Percentiles rank a stretch among this genome's conserved stretches.
Conservation (phyloP, 1,140 invertebrate genomes). For the Brachionus manjavacas region DNA sequence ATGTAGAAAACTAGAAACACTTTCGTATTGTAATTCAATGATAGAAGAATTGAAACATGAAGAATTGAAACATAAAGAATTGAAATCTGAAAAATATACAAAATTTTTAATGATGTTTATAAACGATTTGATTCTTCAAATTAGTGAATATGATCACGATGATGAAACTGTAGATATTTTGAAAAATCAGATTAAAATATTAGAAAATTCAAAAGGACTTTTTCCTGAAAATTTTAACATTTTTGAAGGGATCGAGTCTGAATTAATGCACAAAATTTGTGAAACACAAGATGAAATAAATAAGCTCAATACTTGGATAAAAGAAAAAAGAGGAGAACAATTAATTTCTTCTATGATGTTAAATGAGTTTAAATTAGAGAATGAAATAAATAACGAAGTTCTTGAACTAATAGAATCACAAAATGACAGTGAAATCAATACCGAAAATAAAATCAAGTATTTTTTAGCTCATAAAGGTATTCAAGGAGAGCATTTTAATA, state of each 20-base stretch:
- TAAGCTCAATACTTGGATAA: background rate
- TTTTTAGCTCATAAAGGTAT: background rate
- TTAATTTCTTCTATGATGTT: background rate
- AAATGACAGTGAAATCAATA: background rate
- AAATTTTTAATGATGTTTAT: no score
- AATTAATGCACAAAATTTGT: no score
- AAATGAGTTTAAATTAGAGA: background rate
- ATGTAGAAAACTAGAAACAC: background rate
- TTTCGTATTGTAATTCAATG: background rate
- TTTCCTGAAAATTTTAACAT: background rate
- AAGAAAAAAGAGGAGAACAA: background rate
- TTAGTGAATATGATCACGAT: no score
- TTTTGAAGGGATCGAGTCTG: no score
- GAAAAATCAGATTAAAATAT: no score
- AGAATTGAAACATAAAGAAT: no score
- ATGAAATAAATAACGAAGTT: background rate
- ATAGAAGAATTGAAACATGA: no score
- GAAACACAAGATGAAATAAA: background rate
- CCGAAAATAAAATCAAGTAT: no score
- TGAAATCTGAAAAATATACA: no score
- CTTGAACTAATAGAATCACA: background rate
- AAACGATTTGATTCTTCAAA: no score
- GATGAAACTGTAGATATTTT: no score
- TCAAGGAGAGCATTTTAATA: background rate
- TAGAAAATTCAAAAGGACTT: no score